Conservation (phyloP, 2,113 vertebrate genomes). For the Phaethon lepturus region DNA sequence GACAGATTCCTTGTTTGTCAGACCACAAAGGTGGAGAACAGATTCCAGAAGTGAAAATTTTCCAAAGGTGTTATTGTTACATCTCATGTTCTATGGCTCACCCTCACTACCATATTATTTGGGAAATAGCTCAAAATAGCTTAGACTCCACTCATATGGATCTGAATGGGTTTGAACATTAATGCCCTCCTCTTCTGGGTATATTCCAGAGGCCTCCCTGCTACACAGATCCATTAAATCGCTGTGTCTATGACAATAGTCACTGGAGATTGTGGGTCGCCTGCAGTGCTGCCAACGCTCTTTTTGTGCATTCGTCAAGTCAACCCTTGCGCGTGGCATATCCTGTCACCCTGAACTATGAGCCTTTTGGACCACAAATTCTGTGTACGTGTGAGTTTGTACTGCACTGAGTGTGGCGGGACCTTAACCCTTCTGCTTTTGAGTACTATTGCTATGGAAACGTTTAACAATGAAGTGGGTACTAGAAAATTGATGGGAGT, state of each 20-base stretch:
- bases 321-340: not conserved
- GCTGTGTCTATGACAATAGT: not conserved
- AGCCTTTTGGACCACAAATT: not conserved
- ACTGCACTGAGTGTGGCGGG: not conserved
- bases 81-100: not conserved
- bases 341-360: not conserved
- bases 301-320: not conserved
- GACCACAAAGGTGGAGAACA: not conserved
- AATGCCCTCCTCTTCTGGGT: not conserved
- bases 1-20: not conserved
- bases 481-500: not conserved
- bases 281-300: not conserved
- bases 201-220: not conserved
- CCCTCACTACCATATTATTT: not conserved
- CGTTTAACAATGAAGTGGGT: not conserved
- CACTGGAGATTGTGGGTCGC: not conserved
- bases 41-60: not conserved
- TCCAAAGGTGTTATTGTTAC: not conserved
- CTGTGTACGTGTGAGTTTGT: not conserved
- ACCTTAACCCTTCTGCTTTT: not conserved
- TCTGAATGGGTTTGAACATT: not conserved
- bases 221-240: not conserved
- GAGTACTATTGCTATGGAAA: not conserved
- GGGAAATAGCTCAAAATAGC: not conserved
- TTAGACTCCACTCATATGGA: not conserved